Conservation (phyloP, 2,113 vertebrate genomes). For the Uria lomvia region DNA sequence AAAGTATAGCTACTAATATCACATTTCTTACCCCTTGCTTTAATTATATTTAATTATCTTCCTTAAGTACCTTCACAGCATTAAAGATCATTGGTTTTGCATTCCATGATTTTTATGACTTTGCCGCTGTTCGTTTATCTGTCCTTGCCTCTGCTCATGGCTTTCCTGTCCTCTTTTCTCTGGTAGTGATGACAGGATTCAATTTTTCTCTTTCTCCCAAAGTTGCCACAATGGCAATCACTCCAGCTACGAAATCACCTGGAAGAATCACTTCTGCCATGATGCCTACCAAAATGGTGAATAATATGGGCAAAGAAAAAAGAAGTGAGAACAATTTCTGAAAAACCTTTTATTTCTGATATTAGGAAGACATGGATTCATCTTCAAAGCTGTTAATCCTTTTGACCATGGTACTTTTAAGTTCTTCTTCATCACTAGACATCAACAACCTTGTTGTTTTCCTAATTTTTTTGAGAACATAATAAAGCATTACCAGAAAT, state of each 20-base stretch:
- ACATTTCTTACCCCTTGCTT: not conserved
- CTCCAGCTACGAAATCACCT: not conserved
- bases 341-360: not conserved
- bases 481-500: not conserved
- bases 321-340: not conserved
- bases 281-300: not conserved
- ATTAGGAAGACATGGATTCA: not conserved
- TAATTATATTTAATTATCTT: not conserved
- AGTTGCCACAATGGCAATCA: not conserved
- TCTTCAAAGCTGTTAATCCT: not conserved
- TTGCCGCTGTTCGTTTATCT: not conserved
- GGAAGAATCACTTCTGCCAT: not conserved
- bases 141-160: not conserved
- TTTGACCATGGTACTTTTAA: not conserved
- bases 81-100: not conserved
- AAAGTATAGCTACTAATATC: not conserved
- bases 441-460: not conserved
- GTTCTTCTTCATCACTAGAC: not conserved
- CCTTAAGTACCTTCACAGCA: not conserved
- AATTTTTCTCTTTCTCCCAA: not conserved
- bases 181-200: not conserved
- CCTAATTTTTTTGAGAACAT: not conserved
- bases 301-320: not conserved
- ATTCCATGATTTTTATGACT: not conserved
- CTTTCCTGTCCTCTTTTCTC: not conserved